Evolutionary conservation across 2,888 invertebrate species (phyloP).

Genomic region (Lepas anatifera): DNA sequence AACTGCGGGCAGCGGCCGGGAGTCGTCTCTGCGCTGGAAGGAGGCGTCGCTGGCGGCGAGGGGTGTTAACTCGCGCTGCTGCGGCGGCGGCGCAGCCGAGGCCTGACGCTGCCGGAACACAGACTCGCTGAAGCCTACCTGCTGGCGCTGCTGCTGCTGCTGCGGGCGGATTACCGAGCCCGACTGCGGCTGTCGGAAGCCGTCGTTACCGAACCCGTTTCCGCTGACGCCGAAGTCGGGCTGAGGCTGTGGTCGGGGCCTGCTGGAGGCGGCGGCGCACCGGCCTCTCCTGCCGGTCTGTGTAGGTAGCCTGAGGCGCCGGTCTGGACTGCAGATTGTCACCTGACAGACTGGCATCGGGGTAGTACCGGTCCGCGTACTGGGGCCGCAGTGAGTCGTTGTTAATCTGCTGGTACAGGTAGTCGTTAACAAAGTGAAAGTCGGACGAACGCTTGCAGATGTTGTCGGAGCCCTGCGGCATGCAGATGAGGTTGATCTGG

Average conservation of each 20-base stretch:
- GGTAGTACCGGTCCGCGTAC: slow-evolving; percentile 43
- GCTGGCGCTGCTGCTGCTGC: neutral
- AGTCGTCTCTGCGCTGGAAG: neutral
- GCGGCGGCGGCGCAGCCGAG: neutral
- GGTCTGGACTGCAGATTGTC: neutral
- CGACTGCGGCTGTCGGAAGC: neutral
- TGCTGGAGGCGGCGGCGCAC: neutral
- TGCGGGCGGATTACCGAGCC: neutral
- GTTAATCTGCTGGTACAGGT: slow-evolving; percentile 76
- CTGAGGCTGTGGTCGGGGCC: neutral
- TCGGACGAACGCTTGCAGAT: slow-evolving; percentile 79
- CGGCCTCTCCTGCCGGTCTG: neutral
- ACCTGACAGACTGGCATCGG: slow-evolving; percentile 37
- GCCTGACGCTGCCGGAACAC: neutral
- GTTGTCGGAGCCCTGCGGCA: slow-evolving; percentile 79
- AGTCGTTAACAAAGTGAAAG: slow-evolving; percentile 85
- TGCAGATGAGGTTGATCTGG: slow-evolving; percentile 82
- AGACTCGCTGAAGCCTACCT: neutral
- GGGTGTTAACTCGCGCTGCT: neutral
- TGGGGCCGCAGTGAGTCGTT: slow-evolving; percentile 28
- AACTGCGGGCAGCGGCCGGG: neutral
- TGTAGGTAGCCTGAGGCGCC: neutral
- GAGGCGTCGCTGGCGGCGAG: neutral
- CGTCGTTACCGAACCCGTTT: neutral
- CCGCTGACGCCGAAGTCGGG: neutral